Percentiles rank a stretch among this genome's conserved stretches.
phyloP scores from a whole-genome alignment of 2,888 invertebrate species.

The Cheilosia scutellata region DNA sequence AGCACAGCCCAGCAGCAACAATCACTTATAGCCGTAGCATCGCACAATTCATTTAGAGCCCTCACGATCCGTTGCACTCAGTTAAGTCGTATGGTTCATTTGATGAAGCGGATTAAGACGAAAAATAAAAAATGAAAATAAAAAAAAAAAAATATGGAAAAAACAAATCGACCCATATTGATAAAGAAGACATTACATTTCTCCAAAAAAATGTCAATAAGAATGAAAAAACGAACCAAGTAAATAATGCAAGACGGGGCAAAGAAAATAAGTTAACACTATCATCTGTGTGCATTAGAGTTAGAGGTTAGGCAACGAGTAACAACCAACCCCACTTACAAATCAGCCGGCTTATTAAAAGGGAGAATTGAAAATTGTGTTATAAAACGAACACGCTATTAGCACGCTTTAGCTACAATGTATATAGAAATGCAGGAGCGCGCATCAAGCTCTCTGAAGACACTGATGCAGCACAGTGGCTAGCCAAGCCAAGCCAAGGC shows the following conservation, averaged over 20 bases:
- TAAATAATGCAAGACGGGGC: conserved; percentile 5
- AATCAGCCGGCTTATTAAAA: neutral
- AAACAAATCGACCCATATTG: conserved; percentile 56
- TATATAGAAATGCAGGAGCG: too few species aligned
- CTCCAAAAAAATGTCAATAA: neutral
- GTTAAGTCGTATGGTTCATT: conserved; percentile 59
- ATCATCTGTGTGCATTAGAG: neutral
- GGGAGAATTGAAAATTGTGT: neutral
- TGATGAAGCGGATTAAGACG: conserved; percentile 47
- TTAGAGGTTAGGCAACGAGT: neutral
- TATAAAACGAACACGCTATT: neutral
- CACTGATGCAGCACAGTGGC: too few species aligned
- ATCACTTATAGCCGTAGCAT: conserved; percentile 41
- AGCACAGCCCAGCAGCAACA: conserved; percentile 51
- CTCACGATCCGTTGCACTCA: conserved; percentile 69
- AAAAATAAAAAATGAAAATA: conserved; percentile 1
- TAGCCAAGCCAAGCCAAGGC: neutral
- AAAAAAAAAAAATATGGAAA: conserved; percentile 16
- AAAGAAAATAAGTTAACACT: neutral
- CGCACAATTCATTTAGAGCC: conserved; percentile 55
- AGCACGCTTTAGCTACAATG: conserved; percentile 1
- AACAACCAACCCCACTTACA: neutral
- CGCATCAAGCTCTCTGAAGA: too few species aligned
- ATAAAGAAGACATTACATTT: conserved; percentile 43
- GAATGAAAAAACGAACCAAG: neutral